phyloP scores from a whole-genome alignment of 2,797 vertebrate genomes.

The Toxotes lorentzi region DNA sequence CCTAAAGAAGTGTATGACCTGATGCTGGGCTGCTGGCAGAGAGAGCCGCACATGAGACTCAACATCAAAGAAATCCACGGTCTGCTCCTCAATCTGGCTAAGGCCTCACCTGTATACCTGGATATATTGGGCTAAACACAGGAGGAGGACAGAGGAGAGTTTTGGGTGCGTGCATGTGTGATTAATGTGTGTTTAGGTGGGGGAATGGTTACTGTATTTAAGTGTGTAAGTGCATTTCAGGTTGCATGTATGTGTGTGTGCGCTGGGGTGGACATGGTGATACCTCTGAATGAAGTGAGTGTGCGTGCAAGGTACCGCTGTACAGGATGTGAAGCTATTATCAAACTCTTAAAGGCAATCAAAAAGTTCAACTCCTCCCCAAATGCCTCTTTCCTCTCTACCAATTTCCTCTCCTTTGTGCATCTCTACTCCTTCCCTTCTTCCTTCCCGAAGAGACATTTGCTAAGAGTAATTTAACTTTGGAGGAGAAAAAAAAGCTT shows the following conservation, averaged over 20 bases:
- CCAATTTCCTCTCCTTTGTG: constrained; percentile 66
- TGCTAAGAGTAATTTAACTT: constrained; percentile 61
- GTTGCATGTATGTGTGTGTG: constrained; percentile 42
- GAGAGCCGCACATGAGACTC: constrained; percentile 97
- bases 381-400: constrained; percentile 43
- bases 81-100: constrained; percentile 96
- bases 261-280: constrained; percentile 47
- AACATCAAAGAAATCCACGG: constrained; percentile 98
- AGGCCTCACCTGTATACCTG: constrained; percentile 98
- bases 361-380: constrained; percentile 64
- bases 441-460: constrained; percentile 64
- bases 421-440: constrained; percentile 45
- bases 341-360: constrained; percentile 88
- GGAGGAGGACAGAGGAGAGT: constrained; percentile 22
- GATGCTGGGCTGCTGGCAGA: constrained; percentile 99
- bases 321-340: constrained; percentile 77
- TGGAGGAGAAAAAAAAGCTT: constrained; percentile 41
- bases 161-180: constrained; percentile 40
- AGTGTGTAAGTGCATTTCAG: constrained; percentile 47
- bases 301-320: constrained; percentile 47
- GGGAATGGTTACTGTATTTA: constrained; percentile 45
- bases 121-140: constrained; percentile 95
- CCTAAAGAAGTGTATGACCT: constrained; percentile 98
- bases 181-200: constrained; percentile 27
- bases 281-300: constrained; percentile 39